Base-by-base conservation (phyloP, 2,888 invertebrate genomes). In the Cheilosia soror region DNA sequence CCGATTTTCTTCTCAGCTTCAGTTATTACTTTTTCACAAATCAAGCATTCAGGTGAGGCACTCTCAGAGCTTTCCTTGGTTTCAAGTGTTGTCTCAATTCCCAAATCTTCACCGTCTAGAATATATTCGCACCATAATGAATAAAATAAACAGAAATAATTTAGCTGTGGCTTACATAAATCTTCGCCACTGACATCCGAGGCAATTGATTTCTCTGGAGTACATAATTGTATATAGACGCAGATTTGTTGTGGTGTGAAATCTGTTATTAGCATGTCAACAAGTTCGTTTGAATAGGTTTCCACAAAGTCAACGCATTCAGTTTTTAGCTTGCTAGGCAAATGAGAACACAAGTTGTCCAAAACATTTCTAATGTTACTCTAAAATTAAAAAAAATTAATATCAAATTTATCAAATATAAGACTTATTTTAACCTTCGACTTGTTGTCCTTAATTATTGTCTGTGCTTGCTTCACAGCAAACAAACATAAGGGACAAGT, bases 401-500 rank as follows among this genome's bases (percentile, higher is more conserved):
- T 40, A 55, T 42, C 42, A 37, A 2, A 11, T 55, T 6, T 58
- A 37, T 37, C 20, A 58, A 40, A 58, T 40, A 20, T 1, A 40
- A n/a, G 5, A 27, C 25, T 33, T 5, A 13, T 20, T 47, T 1
- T 90, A 91, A 96, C 96, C 94, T 96, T 96, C 37, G 96, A 96
- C 89, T 94, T 95, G 88, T 97, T 95, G 86, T 95, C 93, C 89
- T 95, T 95, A 11, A 97, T 94, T 91, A 95, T 93, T 42, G 94
- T 92, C 89, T 96, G 95, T n/a, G 97, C 92, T 91, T 96, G 95
- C 76, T 95, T 94, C 0, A 98, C 94, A 4, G 96, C 96, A 90
- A 97, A 95, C 79, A 98, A 93, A 89, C 98, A 98, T 7, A 98
- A 92, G 0, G 97, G 96, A 90, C 98, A 97, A 88, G 95, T 95